phyloP scores from a whole-genome alignment of 2,888 invertebrate species.

The Habroteleia sp. region DNA sequence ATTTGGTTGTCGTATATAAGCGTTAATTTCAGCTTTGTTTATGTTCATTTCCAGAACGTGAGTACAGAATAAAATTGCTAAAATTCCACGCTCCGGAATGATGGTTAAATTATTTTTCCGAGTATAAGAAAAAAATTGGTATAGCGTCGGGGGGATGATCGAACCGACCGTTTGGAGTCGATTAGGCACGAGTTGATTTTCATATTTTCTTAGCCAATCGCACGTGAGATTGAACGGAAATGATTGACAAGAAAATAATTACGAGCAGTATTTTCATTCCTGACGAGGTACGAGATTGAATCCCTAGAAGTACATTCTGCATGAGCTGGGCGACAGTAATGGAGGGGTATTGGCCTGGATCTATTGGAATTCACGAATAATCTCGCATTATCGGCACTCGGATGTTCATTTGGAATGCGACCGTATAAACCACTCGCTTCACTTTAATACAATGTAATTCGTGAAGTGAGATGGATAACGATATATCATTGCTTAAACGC shows the following conservation, averaged over 20 bases:
- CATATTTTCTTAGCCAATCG: slow-evolving; percentile 45
- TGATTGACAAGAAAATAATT: slow-evolving; percentile 65
- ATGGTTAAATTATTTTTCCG: too few relatives aligned
- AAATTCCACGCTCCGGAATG: too few relatives aligned
- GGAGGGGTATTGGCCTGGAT: slow-evolving; percentile 63
- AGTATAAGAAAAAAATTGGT: too few relatives aligned
- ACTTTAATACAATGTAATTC: slow-evolving; percentile 61
- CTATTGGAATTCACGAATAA: slow-evolving; percentile 65
- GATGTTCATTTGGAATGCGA: slow-evolving; percentile 62
- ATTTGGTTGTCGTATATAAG: too few relatives aligned
- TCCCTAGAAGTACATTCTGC: slow-evolving; percentile 60
- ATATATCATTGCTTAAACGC: slow-evolving; percentile 52
- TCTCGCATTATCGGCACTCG: slow-evolving; percentile 64
- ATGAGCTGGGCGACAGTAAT: slow-evolving; percentile 60
- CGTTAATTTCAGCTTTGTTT: too few relatives aligned
- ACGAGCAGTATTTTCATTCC: slow-evolving; percentile 53
- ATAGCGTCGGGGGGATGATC: too few relatives aligned
- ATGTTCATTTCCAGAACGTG: too few relatives aligned
- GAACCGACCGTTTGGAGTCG: slow-evolving; percentile 4
- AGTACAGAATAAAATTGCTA: too few relatives aligned
- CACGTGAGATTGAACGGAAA: slow-evolving; percentile 46
- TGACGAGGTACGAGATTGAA: slow-evolving; percentile 63
- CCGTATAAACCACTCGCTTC: slow-evolving; percentile 60
- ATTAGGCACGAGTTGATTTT: slow-evolving; percentile 17
- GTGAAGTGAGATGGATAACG: slow-evolving; percentile 52